Conservation (phyloP, 2,888 invertebrate genomes). For the Caenorhabditis sp. region DNA sequence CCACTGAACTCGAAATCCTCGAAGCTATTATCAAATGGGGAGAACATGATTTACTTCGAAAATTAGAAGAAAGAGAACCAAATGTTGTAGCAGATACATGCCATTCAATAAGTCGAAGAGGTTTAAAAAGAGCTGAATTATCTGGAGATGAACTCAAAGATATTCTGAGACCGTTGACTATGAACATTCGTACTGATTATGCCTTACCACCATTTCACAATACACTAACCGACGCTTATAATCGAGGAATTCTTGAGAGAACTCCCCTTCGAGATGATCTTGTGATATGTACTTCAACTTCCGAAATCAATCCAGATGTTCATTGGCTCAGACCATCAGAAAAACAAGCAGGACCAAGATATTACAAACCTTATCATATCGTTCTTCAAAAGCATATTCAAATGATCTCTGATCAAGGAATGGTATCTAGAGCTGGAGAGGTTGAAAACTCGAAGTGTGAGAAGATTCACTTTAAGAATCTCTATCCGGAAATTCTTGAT, state of each 20-base stretch:
- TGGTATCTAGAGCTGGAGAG: not conserved
- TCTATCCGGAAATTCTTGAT: constrained; percentile 24
- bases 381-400: constrained; percentile 71
- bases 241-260: constrained; percentile 40
- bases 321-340: constrained; percentile 49
- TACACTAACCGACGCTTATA: constrained; percentile 41
- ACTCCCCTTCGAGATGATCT: constrained; percentile 42
- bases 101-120: constrained; percentile 87
- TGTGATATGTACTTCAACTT: constrained; percentile 26
- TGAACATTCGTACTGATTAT: constrained; percentile 84
- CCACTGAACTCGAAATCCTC: constrained; percentile 81
- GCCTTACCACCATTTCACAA: constrained; percentile 81
- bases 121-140: constrained; percentile 81
- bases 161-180: constrained; percentile 72
- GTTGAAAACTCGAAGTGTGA: not conserved
- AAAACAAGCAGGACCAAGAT: constrained; percentile 78
- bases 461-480: constrained; percentile 12
- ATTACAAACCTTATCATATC: constrained; percentile 93
- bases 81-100: constrained; percentile 81
- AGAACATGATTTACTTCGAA: constrained; percentile 82
- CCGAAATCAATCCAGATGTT: constrained; percentile 52
- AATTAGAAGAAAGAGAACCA: constrained; percentile 77
- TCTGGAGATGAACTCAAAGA: constrained; percentile 76
- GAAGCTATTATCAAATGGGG: constrained; percentile 88
- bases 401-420: not conserved